A percentile compares a stretch with the other conserved stretches of the same genome.
phyloP scores from a whole-genome alignment of 2,113 vertebrate genomes.

The Phoxinus phoxinus region DNA sequence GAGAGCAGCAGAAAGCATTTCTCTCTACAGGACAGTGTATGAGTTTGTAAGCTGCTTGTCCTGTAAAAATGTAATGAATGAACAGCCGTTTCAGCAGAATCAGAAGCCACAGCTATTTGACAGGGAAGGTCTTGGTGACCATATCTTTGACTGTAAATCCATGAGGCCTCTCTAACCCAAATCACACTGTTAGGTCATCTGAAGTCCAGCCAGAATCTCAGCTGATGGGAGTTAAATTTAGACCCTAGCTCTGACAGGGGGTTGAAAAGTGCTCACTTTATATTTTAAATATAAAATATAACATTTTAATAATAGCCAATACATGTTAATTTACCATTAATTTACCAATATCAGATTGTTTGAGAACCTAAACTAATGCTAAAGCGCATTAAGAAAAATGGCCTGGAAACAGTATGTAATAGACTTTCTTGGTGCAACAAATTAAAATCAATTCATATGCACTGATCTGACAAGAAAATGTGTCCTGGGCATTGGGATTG shows the following conservation, averaged over 20 bases:
- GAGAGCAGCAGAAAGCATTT: neutral
- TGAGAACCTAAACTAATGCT: neutral
- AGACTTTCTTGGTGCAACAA: neutral
- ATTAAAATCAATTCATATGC: neutral
- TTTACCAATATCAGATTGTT: neutral
- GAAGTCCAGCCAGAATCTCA: slow-evolving; percentile 65
- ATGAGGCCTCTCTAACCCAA: slow-evolving; percentile 41
- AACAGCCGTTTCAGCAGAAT: slow-evolving; percentile 19
- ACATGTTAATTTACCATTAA: neutral
- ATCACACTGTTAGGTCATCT: slow-evolving; percentile 59
- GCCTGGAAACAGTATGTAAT: neutral
- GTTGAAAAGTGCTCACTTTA: slow-evolving; percentile 28
- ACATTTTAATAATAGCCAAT: slow-evolving; percentile 21
- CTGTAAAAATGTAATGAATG: neutral
- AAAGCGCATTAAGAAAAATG: neutral
- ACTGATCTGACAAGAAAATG: neutral
- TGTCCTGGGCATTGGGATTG: neutral
- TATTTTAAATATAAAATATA: too few relatives aligned
- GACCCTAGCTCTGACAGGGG: slow-evolving; percentile 18
- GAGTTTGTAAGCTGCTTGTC: slow-evolving; percentile 3
- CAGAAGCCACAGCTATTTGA: slow-evolving; percentile 30
- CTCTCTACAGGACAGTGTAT: neutral
- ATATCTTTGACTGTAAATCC: slow-evolving; percentile 21
- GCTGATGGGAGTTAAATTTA: slow-evolving; percentile 58
- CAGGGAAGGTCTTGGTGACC: neutral